A percentile compares a stretch with the other conserved stretches of the same genome.
These are phyloP conservation scores for Antedon mediterranea DNA, from an alignment of 53 echinoderm and acorn worm genomes.

Conservation along the genomic window DNA sequence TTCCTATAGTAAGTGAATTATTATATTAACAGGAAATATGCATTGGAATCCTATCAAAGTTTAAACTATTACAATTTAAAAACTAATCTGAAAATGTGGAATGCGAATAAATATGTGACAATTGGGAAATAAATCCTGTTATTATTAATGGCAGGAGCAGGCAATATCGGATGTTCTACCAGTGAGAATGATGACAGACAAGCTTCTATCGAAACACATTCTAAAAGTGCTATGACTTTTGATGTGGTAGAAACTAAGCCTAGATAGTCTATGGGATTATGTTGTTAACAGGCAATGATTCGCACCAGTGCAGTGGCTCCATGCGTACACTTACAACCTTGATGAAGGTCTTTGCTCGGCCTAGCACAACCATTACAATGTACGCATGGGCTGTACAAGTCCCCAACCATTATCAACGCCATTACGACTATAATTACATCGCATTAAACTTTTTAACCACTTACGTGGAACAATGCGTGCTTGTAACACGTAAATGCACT, in stretches of 20 bases:
- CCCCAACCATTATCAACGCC: too few relatives aligned
- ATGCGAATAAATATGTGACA: neutral
- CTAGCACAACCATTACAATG: too few relatives aligned
- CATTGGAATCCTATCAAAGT: too few relatives aligned
- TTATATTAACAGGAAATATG: too few relatives aligned
- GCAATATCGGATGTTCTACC: neutral
- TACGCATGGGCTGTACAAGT: too few relatives aligned
- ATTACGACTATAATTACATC: too few relatives aligned
- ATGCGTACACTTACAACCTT: neutral
- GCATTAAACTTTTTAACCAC: neutral
- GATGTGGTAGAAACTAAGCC: neutral
- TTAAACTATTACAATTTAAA: neutral
- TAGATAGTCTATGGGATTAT: neutral
- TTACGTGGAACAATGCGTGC: neutral
- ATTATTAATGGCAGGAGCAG: neutral
- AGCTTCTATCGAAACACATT: neutral
- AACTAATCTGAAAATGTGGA: neutral
- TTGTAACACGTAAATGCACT: neutral
- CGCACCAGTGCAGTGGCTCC: neutral
- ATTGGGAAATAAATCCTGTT: neutral
- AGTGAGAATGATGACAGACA: neutral
- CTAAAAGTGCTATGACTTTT: neutral
- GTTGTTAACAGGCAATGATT: neutral
- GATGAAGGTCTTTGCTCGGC: neutral
- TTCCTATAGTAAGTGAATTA: too few relatives aligned